Evolutionary conservation across 2,797 vertebrate genomes (phyloP).

Genomic region (Pampus argenteus): DNA sequence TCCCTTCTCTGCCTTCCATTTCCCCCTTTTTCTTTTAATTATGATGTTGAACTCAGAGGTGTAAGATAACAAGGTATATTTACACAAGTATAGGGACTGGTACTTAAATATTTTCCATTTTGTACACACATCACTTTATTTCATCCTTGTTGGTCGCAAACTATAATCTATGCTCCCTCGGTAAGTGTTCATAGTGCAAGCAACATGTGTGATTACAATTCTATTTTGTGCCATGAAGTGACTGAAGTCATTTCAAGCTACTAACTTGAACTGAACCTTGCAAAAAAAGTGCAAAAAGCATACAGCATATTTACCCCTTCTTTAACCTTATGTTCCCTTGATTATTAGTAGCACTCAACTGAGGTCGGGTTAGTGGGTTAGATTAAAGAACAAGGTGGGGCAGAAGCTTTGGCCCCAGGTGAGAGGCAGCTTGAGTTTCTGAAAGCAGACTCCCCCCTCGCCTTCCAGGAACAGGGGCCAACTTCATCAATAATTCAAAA

Average conservation of each 20-base stretch:
- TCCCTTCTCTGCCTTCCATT: slow-evolving; percentile 46
- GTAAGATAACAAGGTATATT: slow-evolving; percentile 4
- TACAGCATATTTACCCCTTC: neutral
- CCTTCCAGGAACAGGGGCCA: slow-evolving; percentile 85
- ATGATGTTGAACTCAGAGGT: slow-evolving; percentile 20
- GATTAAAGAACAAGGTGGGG: slow-evolving; percentile 54
- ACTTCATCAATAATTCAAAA: slow-evolving; percentile 84
- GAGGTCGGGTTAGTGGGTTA: slow-evolving; percentile 50
- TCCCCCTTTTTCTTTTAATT: slow-evolving; percentile 22
- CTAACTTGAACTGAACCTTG: no score
- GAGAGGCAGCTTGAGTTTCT: slow-evolving; percentile 85
- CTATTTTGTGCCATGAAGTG: no score
- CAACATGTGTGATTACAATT: neutral
- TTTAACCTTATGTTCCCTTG: slow-evolving; percentile 24
- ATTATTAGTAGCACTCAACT: slow-evolving; percentile 41
- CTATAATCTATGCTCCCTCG: neutral
- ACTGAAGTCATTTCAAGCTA: no score
- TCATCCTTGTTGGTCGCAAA: slow-evolving; percentile 1
- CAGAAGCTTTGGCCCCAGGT: slow-evolving; percentile 72
- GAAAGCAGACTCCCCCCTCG: slow-evolving; percentile 82
- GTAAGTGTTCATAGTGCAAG: neutral
- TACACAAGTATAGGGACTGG: neutral
- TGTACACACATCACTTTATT: neutral
- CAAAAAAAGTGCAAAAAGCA: no score
- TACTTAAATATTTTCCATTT: neutral